These are phyloP conservation scores for Typhlomys cinereus DNA, from an alignment of 2,113 vertebrate species.

Conservation along the genomic window DNA sequence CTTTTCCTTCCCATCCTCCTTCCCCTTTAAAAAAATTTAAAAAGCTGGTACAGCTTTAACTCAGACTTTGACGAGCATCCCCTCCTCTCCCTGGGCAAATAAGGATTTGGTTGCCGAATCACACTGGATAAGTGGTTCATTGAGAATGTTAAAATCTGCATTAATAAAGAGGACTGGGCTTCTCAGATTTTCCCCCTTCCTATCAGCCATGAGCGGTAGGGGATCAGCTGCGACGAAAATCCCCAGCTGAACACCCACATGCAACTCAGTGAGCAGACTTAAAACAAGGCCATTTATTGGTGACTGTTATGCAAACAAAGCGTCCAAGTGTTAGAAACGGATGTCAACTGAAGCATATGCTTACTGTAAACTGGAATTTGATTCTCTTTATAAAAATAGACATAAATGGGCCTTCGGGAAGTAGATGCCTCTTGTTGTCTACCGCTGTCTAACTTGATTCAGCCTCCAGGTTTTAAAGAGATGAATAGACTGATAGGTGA, in stretches of 20 bases:
- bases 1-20: background rate
- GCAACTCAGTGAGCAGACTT: constrained; percentile 91
- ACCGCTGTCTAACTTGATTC: constrained; percentile 87
- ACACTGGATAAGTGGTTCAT: constrained; percentile 83
- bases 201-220: constrained; percentile 88
- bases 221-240: constrained; percentile 91
- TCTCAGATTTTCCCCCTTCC: constrained; percentile 82
- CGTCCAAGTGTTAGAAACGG: constrained; percentile 88
- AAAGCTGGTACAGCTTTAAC: constrained; percentile 77
- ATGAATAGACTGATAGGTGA: constrained; percentile 91
- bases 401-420: constrained; percentile 89
- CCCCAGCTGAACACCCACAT: constrained; percentile 91
- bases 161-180: constrained; percentile 86
- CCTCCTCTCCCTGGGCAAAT: constrained; percentile 80
- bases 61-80: constrained; percentile 78
- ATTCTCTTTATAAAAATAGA: constrained; percentile 90
- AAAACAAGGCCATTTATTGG: constrained; percentile 91
- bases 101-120: constrained; percentile 83
- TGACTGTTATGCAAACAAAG: constrained; percentile 92
- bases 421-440: constrained; percentile 86
- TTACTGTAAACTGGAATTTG: constrained; percentile 91
- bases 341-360: constrained; percentile 92
- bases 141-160: constrained; percentile 88
- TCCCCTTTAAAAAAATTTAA: background rate
- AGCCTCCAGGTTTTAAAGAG: constrained; percentile 89